Evolutionary conservation across 92 coral and sea anemone species (phyloP).

Genomic region (Umimayanthus chanpuru): DNA sequence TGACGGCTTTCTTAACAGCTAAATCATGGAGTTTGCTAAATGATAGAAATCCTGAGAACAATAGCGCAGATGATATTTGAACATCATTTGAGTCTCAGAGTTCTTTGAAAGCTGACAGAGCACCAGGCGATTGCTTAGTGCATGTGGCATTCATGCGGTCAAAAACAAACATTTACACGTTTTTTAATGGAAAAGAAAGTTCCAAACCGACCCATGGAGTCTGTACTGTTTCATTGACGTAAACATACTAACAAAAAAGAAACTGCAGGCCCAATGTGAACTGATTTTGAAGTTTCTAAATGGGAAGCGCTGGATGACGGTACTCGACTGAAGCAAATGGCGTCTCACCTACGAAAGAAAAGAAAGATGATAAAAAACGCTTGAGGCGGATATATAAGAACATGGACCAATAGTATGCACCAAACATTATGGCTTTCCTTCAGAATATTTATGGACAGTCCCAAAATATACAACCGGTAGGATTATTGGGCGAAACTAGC

Average conservation of each 20-base stretch:
- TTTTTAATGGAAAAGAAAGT: neutral
- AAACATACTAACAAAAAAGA: too few species aligned
- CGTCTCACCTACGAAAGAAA: neutral
- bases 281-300: neutral
- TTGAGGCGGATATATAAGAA: too few species aligned
- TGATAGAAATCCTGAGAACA: conserved; percentile 19
- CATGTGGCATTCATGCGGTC: neutral
- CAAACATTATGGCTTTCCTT: neutral
- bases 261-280: neutral
- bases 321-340: too few species aligned
- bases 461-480: neutral
- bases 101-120: neutral
- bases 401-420: neutral
- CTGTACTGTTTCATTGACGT: neutral
- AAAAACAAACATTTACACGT: neutral
- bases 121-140: neutral
- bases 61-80: neutral
- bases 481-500: neutral
- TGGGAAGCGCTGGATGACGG: neutral
- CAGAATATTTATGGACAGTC: neutral
- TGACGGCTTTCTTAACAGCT: conserved; percentile 42
- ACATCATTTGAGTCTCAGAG: neutral
- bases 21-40: conserved; percentile 38
- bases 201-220: neutral
- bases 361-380: neutral